Conservation (phyloP, 2,113 vertebrate genomes). For the Anolis carolinensis region DNA sequence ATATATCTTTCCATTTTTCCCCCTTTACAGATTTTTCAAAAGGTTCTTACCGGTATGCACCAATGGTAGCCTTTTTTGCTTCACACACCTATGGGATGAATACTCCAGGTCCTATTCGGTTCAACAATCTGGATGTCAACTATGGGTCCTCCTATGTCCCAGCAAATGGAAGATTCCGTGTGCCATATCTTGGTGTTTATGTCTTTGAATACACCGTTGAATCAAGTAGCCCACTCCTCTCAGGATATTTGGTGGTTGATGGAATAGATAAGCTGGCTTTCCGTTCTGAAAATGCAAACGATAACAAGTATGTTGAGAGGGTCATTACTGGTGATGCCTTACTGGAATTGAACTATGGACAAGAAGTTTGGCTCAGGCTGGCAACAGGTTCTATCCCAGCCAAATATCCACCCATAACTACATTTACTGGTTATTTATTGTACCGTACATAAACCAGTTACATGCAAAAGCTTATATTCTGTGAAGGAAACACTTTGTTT, state of each 20-base stretch:
- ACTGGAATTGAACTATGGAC: constrained; percentile 82
- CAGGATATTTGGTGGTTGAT: constrained; percentile 81
- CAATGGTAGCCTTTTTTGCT: constrained; percentile 83
- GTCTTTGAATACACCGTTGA: constrained; percentile 82
- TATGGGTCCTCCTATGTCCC: constrained; percentile 80
- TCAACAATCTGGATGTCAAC: constrained; percentile 82
- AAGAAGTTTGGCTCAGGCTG: constrained; percentile 82
- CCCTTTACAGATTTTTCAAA: constrained; percentile 81
- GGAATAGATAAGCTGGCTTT: constrained; percentile 81
- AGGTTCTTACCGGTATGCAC: constrained; percentile 83
- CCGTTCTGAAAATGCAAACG: constrained; percentile 74
- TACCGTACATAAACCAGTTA: constrained; percentile 75
- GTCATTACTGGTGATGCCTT: constrained; percentile 81
- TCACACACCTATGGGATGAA: constrained; percentile 81
- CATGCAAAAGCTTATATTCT: neutral
- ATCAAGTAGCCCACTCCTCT: constrained; percentile 74
- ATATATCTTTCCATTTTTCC: constrained; percentile 13
- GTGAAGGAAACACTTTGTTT: neutral
- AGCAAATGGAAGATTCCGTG: constrained; percentile 78
- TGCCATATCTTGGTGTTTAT: constrained; percentile 82
- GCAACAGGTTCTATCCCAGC: constrained; percentile 75
- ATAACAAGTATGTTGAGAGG: constrained; percentile 65
- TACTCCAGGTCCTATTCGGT: constrained; percentile 77
- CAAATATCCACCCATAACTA: constrained; percentile 80
- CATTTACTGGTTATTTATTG: constrained; percentile 82